Evolutionary conservation across 2,113 vertebrate genomes (phyloP), one percentile per base, ranked within the genome.

Genomic region (Hyperoodon ampullatus): DNA sequence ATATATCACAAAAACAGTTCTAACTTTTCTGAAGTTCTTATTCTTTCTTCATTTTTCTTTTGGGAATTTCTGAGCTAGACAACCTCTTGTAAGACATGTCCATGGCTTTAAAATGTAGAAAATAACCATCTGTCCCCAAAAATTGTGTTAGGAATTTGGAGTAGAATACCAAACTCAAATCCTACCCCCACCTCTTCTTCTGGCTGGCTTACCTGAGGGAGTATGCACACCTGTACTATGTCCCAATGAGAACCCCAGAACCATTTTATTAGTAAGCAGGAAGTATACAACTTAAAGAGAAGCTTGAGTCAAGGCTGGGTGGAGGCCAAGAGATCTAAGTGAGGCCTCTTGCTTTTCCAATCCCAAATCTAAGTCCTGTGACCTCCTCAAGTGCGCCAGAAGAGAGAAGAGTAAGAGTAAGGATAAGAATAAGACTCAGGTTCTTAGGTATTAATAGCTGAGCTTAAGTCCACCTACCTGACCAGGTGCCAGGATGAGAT

Each of bases 11-110:
- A 95, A 97, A 97, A 94, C 5, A 68, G 66, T 88, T 85, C 60
- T 87, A 94, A 88, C 84, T 96, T 96, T 89, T 93, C 88, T 86
- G 80, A 90, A 96, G 26, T 74, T 89, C 71, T 90, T 89, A 19
- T 89, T 90, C 50, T 78, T 88, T 89, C 63, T 92, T 94, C 9
- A 95, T 93, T 93, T 95, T 95, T 75, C 93, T 90, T 93, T 74
- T 21, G 42, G 61, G 78, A 93, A 86, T 93, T 93, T 97, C 81
- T 89, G 58, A 95, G 19, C 14, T 88, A 78, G 39, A 83, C 66
- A 94, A 88, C 44, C 65, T 96, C 88, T 68, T 86, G 8, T 63
- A 83, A 88, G 42, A 90, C 42, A 81, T 28, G 12, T 18, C 77
- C 53, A 58, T 68, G 21, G 33, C n/a, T 93, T 96, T 90, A 92